Evolutionary conservation across 2,888 invertebrate species (phyloP).

Genomic region (Alsophila aescularia): DNA sequence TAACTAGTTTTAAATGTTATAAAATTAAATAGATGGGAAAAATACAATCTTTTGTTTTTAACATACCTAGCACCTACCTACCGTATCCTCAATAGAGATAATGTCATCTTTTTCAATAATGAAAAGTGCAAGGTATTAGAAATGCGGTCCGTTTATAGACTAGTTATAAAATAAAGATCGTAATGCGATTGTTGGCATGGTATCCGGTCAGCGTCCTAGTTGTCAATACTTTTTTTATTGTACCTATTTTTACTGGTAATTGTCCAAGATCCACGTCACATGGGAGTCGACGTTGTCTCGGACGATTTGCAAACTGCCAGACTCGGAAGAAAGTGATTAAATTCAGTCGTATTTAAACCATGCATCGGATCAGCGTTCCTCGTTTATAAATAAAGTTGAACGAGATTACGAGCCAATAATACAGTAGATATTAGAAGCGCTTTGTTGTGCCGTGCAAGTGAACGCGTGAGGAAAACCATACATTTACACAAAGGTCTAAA

Average conservation of each 20-base stretch:
- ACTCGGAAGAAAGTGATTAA: conserved; percentile 72
- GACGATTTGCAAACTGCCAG: conserved; percentile 54
- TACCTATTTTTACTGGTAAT: conserved; percentile 79
- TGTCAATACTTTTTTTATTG: conserved; percentile 72
- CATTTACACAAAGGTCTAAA: background rate
- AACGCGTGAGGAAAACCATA: conserved; percentile 6
- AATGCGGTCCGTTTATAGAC: background rate
- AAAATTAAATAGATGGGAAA: conserved; percentile 51
- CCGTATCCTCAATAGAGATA: background rate
- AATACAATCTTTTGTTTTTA: conserved; percentile 14
- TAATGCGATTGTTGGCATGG: conserved; percentile 67
- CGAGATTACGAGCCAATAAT: conserved; percentile 59
- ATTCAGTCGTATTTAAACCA: conserved; percentile 69
- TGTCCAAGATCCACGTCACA: conserved; percentile 77
- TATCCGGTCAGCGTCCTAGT: conserved; percentile 75
- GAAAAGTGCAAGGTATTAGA: background rate
- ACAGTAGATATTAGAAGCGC: conserved; percentile 47
- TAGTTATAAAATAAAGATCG: conserved; percentile 15
- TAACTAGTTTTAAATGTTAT: conserved; percentile 78
- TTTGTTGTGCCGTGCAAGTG: conserved; percentile 51
- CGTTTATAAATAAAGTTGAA: conserved; percentile 69
- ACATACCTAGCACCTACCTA: background rate
- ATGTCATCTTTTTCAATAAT: background rate
- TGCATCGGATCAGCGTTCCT: conserved; percentile 65
- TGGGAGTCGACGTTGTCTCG: conserved; percentile 49